Percentiles rank a stretch among this genome's conserved stretches.
Conservation (phyloP, 2,888 invertebrate species). For the Byasa hedistus region DNA sequence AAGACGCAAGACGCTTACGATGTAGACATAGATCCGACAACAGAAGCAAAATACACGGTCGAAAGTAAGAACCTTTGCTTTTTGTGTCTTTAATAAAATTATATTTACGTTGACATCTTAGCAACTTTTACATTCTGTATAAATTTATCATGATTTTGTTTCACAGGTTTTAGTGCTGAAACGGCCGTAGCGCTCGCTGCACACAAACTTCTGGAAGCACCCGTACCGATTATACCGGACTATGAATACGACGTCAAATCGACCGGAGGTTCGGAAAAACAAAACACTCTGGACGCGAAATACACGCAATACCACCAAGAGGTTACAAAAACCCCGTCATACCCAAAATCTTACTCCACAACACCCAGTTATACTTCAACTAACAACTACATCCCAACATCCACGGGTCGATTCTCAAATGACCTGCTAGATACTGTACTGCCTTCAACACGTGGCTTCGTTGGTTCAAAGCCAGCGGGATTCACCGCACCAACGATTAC, state of each 20-base stretch:
- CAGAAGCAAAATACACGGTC: conserved; percentile 51
- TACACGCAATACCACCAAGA: conserved; percentile 56
- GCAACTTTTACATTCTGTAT: too few species aligned
- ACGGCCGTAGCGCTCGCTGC: conserved; percentile 73
- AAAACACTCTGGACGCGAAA: conserved; percentile 57
- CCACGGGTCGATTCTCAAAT: conserved; percentile 41
- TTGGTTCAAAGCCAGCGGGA: conserved; percentile 32
- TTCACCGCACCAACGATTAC: conserved; percentile 33
- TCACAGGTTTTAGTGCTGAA: conserved; percentile 63
- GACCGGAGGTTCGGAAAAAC: conserved; percentile 44
- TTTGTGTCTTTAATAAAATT: not conserved
- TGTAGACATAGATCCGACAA: conserved; percentile 44
- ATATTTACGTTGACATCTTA: not conserved
- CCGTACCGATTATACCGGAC: conserved; percentile 60
- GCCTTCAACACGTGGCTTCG: conserved; percentile 36
- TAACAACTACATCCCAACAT: conserved; percentile 45
- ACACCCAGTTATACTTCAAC: conserved; percentile 52
- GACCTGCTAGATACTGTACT: conserved; percentile 29
- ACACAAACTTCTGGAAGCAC: conserved; percentile 70
- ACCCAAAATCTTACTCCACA: conserved; percentile 52
- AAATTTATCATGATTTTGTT: not conserved
- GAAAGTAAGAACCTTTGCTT: conserved; percentile 20
- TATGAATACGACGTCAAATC: conserved; percentile 58
- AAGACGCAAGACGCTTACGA: conserved; percentile 44
- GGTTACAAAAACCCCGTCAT: conserved; percentile 46